Evolutionary conservation across 1,140 invertebrate species (phyloP).

Genomic region (Aphaenogaster ashmeadi): DNA sequence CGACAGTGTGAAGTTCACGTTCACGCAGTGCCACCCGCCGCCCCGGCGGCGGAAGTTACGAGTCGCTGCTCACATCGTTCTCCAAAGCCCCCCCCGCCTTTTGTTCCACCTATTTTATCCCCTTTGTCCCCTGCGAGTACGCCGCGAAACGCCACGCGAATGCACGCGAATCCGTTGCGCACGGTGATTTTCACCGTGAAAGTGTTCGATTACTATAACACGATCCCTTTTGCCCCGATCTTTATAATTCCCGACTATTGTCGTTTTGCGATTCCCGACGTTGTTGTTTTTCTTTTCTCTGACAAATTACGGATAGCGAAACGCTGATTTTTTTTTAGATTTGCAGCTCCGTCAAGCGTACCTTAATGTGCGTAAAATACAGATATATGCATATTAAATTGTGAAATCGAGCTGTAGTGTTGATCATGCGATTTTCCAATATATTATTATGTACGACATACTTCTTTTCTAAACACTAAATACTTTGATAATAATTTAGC

Average conservation of each 20-base stretch:
- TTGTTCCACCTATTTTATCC: background rate
- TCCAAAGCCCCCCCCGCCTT: background rate
- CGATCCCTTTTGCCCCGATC: background rate
- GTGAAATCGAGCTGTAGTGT: constrained; percentile 4
- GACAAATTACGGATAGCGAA: background rate
- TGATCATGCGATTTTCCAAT: background rate
- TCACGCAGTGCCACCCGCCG: constrained; percentile 78
- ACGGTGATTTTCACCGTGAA: constrained; percentile 39
- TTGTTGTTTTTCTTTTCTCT: background rate
- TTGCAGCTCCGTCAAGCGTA: background rate
- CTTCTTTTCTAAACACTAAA: background rate
- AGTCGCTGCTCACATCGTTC: constrained; percentile 18
- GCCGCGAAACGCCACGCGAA: constrained; percentile 18
- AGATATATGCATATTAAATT: background rate
- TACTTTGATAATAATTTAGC: background rate
- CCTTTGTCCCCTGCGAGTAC: background rate
- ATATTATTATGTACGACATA: background rate
- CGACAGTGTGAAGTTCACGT: constrained; percentile 85
- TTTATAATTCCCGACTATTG: background rate
- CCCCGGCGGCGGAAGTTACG: constrained; percentile 65
- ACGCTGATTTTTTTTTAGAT: background rate
- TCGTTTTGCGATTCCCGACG: background rate
- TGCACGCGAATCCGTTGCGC: constrained; percentile 23
- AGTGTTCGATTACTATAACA: constrained; percentile 44
- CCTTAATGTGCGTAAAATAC: background rate